Percentiles rank a stretch among this genome's conserved stretches.
phyloP scores from a whole-genome alignment of 2,888 invertebrate species.

The Plebejus argus region DNA sequence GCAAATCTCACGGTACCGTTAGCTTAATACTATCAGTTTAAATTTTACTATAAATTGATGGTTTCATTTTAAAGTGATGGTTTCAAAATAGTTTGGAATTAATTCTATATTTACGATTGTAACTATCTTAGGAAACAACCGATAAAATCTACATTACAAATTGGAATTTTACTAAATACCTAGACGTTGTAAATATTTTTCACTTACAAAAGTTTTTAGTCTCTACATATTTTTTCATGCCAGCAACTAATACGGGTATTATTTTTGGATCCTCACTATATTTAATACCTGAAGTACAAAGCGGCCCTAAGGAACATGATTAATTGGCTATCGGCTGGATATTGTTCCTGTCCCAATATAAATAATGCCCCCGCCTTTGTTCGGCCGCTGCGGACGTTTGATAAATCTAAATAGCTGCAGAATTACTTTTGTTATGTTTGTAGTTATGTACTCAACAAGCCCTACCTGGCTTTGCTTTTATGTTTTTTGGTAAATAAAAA shows the following conservation, averaged over 20 bases:
- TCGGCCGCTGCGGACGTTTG: conserved; percentile 63
- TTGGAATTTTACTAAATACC: background rate
- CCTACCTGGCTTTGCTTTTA: background rate
- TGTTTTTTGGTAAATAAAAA: background rate
- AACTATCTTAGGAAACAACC: background rate
- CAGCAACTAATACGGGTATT: background rate
- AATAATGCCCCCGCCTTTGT: conserved; percentile 65
- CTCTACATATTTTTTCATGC: background rate
- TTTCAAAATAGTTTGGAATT: background rate
- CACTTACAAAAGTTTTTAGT: background rate
- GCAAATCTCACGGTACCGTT: background rate
- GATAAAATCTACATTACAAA: background rate
- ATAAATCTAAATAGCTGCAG: conserved; percentile 51
- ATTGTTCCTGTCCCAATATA: conserved; percentile 67
- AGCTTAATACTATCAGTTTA: background rate
- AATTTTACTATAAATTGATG: conserved; percentile 5
- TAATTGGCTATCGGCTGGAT: conserved; percentile 61
- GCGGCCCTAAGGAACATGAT: conserved; percentile 62
- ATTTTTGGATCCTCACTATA: background rate
- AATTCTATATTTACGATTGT: background rate
- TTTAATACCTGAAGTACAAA: conserved; percentile 47
- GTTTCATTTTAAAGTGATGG: background rate
- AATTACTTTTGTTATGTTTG: conserved; percentile 6
- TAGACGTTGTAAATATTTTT: background rate
- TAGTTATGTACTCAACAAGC: background rate